These are phyloP conservation scores for Trichonephila inaurata DNA, from an alignment of 1,140 invertebrate species.

Conservation along the genomic window DNA sequence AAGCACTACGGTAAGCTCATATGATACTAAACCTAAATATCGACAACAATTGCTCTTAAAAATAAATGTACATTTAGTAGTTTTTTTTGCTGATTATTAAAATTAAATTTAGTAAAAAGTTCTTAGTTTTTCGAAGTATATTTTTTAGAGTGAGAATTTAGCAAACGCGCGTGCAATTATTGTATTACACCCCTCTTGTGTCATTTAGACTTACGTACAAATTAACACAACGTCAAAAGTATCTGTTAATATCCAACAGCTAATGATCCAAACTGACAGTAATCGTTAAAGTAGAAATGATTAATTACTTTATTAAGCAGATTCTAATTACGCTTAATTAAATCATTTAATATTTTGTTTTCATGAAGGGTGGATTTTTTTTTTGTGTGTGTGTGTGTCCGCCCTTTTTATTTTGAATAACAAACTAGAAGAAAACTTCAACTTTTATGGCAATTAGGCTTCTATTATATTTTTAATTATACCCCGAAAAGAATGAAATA, in stretches of 20 bases:
- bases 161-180: too few species aligned
- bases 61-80: too few species aligned
- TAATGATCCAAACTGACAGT: constrained; percentile 8
- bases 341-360: neutral
- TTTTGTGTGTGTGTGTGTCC: too few species aligned
- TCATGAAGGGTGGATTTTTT: neutral
- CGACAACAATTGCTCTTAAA: too few species aligned
- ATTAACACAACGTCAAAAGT: neutral
- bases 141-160: too few species aligned
- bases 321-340: constrained; percentile 21
- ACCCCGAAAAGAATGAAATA: neutral
- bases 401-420: neutral
- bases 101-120: too few species aligned
- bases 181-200: too few species aligned
- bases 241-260: neutral
- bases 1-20: too few species aligned
- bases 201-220: too few species aligned
- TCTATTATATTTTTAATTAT: neutral
- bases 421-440: neutral
- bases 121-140: too few species aligned
- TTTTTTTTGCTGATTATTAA: too few species aligned
- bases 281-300: neutral
- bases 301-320: constrained; percentile 21
- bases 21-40: too few species aligned
- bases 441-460: neutral